Percentiles rank a stretch among this genome's conserved stretches.
phyloP scores from a whole-genome alignment of 2,888 invertebrate genomes.

The Encarsia formosa region DNA sequence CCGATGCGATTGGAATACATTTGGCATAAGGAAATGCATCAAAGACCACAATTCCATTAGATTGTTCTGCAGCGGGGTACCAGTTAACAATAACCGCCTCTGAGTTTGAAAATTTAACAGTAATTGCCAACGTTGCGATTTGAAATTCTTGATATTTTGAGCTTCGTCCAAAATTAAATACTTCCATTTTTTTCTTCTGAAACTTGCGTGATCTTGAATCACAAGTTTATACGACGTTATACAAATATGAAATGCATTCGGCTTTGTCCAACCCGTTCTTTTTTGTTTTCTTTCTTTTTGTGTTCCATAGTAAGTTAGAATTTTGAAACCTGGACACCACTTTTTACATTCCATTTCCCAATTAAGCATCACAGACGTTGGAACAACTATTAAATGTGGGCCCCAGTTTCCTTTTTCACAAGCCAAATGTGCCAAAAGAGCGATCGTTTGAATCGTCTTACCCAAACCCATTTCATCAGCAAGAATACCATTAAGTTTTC shows the following conservation, averaged over 20 bases:
- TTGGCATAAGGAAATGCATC: constrained; percentile 98
- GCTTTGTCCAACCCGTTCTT: constrained; percentile 94
- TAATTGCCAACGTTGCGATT: constrained; percentile 97
- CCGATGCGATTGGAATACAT: constrained; percentile 91
- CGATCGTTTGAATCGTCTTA: constrained; percentile 96
- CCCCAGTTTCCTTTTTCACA: constrained; percentile 93
- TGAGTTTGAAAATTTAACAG: constrained; percentile 91
- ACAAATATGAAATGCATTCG: constrained; percentile 96
- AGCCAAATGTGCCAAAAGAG: constrained; percentile 88
- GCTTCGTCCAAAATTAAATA: constrained; percentile 97
- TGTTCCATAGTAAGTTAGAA: constrained; percentile 95
- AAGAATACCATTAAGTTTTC: constrained; percentile 91
- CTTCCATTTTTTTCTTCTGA: constrained; percentile 96
- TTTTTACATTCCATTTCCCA: constrained; percentile 99
- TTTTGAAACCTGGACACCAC: constrained; percentile 99
- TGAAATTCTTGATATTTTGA: constrained; percentile 99
- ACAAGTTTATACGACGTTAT: constrained; percentile 98
- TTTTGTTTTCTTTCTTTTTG: constrained; percentile 92
- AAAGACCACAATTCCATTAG: constrained; percentile 96
- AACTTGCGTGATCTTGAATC: constrained; percentile 97
- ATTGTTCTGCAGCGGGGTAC: constrained; percentile 94
- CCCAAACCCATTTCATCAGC: constrained; percentile 98
- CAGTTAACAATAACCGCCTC: constrained; percentile 85
- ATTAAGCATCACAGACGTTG: constrained; percentile 98
- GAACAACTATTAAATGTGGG: constrained; percentile 97